Evolutionary conservation across 53 echinoderm and acorn worm genomes (phyloP), one percentile per base, ranked within the genome.

Genomic region (Hippasteria phrygiana): DNA sequence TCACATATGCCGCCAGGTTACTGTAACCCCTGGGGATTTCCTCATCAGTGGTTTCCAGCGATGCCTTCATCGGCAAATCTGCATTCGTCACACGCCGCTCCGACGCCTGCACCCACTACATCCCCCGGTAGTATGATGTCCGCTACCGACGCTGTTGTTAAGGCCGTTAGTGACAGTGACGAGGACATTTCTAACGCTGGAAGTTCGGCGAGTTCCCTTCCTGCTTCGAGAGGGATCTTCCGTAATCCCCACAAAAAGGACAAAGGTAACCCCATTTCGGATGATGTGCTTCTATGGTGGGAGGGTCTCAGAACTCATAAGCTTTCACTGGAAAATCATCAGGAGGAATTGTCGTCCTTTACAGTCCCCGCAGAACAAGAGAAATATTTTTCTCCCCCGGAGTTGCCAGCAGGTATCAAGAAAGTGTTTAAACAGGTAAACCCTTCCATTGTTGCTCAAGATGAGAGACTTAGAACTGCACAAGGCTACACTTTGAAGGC

Each of bases 211-310:
- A 64, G 4, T 64, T 33, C 64, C 33, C 64, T 31, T 64, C 64
- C 33, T 27, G 64, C 33, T 31, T 27, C 54, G 24, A 72, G 26
- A 39, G 8, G 26, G 8, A 13, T 16, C 0, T 32, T 75, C 29
- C 29, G 75, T 47, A 75, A 47, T 47, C 75, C 75, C 13, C 34
- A 75, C 75, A 75, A 48, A 47, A 75, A 75, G 29, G 75, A 75
- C 13, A 75, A 29, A 3, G 33, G 33, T 27, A 75, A 75, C 4
- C 48, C 50, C 31, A 47, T 50, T 75, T 48, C 50, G 24, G 51
- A 47, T n/a, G 38, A 48, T 18, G 46, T 75, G 32, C 0, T 48
- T 10, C 31, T 47, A 31, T 75, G 75, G 75, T 50, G 75, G 50
- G 75, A 75, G 17, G 46, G 47, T 1, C 50, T 75, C 2, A 75